Evolutionary conservation across 1,140 invertebrate species (phyloP).

Genomic region (Spodoptera litura): DNA sequence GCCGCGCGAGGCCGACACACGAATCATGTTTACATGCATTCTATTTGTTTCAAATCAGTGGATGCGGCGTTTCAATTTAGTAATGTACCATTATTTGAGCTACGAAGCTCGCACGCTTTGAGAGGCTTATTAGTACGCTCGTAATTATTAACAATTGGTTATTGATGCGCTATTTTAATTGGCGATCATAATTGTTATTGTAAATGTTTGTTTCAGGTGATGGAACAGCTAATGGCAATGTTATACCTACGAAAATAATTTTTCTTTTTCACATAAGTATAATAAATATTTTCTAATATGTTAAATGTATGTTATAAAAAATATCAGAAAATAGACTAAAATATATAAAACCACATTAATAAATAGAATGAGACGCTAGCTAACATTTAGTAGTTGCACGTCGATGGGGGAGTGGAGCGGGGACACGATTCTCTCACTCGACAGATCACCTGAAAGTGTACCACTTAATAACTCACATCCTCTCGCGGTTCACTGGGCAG

Average conservation of each 20-base stretch:
- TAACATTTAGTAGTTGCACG: slow-evolving; percentile 42
- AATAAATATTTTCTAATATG: too few species aligned
- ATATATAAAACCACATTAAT: neutral
- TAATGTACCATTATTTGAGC: slow-evolving; percentile 41
- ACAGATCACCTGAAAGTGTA: slow-evolving; percentile 85
- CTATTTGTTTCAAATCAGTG: slow-evolving; percentile 53
- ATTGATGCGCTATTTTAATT: neutral
- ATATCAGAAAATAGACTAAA: neutral
- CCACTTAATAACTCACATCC: slow-evolving; percentile 85
- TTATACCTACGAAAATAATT: too few species aligned
- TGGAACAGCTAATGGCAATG: too few species aligned
- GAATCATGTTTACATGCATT: slow-evolving; percentile 46
- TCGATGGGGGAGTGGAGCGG: slow-evolving; percentile 54
- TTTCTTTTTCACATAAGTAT: too few species aligned
- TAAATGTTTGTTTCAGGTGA: too few species aligned
- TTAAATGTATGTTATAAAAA: too few species aligned
- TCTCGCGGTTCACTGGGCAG: slow-evolving; percentile 83
- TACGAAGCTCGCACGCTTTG: slow-evolving; percentile 5
- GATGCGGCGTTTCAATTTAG: slow-evolving; percentile 63
- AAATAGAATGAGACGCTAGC: neutral
- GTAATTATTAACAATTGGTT: neutral
- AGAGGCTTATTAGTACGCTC: neutral
- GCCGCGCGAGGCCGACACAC: slow-evolving; percentile 52
- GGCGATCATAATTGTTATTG: neutral
- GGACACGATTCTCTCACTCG: slow-evolving; percentile 82